Conservation (phyloP, 2,797 vertebrate genomes). For the Lacerta viridis region DNA sequence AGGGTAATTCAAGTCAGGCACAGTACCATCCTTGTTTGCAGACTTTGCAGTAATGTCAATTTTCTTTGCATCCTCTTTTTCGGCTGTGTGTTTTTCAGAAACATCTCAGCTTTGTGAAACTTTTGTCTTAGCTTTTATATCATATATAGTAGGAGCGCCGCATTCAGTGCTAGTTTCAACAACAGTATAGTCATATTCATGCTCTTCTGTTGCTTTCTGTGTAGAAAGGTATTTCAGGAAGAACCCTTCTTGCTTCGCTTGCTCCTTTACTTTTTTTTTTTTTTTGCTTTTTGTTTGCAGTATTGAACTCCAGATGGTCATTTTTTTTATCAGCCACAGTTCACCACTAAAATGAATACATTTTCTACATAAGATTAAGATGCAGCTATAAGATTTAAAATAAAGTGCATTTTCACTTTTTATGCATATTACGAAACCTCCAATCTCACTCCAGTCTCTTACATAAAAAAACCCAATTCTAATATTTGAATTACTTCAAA, state of each 20-base stretch:
- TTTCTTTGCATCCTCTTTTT: neutral
- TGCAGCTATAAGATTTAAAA: too few relatives aligned
- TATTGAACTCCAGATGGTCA: neutral
- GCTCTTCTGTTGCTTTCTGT: neutral
- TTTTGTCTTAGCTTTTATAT: too few relatives aligned
- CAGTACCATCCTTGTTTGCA: neutral
- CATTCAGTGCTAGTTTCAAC: neutral
- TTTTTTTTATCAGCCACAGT: neutral
- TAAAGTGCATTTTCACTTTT: too few relatives aligned
- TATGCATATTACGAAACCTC: too few relatives aligned
- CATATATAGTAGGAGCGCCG: too few relatives aligned
- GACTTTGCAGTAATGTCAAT: neutral
- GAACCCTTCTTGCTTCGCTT: neutral
- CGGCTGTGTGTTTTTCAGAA: too few relatives aligned
- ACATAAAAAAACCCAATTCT: too few relatives aligned
- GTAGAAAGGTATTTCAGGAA: neutral
- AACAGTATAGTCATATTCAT: neutral
- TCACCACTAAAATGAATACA: neutral
- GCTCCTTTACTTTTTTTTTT: neutral
- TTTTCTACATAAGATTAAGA: too few relatives aligned
- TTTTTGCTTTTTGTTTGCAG: neutral
- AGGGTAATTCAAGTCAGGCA: neutral
- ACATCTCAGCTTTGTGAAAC: too few relatives aligned
- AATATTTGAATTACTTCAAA: too few relatives aligned
- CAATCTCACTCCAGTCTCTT: too few relatives aligned